Conservation (phyloP, 2,888 invertebrate genomes). For the Meteorus colon region DNA sequence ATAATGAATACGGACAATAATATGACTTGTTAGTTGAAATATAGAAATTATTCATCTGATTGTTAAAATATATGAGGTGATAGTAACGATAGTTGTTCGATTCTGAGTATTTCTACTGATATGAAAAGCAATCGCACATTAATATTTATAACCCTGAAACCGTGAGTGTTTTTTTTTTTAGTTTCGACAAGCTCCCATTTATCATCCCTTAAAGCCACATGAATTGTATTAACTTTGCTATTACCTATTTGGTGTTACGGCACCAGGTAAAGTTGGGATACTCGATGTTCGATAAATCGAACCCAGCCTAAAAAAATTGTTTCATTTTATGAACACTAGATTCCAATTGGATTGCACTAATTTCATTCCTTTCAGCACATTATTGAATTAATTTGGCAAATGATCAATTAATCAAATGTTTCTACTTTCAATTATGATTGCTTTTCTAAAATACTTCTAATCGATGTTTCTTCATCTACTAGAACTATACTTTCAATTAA, state of each 20-base stretch:
- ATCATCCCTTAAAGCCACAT: slow-evolving; percentile 3
- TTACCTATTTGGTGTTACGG: slow-evolving; percentile 84
- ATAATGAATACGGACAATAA: not conserved
- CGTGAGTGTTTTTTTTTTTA: slow-evolving; percentile 18
- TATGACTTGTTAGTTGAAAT: slow-evolving; percentile 2
- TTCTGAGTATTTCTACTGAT: not conserved
- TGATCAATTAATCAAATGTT: not conserved
- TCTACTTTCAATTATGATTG: slow-evolving; percentile 34
- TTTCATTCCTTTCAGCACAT: not conserved
- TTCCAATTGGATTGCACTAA: slow-evolving; percentile 43
- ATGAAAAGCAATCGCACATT: slow-evolving; percentile 2
- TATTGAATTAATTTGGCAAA: slow-evolving; percentile 1
- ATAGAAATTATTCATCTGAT: not conserved
- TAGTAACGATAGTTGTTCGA: not conserved
- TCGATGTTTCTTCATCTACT: slow-evolving; percentile 32
- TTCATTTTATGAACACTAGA: slow-evolving; percentile 54
- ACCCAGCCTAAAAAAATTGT: slow-evolving; percentile 75
- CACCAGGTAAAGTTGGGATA: slow-evolving; percentile 88
- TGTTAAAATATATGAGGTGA: not conserved
- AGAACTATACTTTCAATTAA: not conserved
- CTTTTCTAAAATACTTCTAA: slow-evolving; percentile 2
- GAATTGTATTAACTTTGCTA: slow-evolving; percentile 65
- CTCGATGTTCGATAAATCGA: slow-evolving; percentile 92
- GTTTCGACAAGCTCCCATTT: slow-evolving; percentile 26
- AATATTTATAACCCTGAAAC: not conserved